Base-by-base conservation (phyloP, 1,140 invertebrate genomes). In the fruit fly (Drosophila melanogaster) region DNA sequence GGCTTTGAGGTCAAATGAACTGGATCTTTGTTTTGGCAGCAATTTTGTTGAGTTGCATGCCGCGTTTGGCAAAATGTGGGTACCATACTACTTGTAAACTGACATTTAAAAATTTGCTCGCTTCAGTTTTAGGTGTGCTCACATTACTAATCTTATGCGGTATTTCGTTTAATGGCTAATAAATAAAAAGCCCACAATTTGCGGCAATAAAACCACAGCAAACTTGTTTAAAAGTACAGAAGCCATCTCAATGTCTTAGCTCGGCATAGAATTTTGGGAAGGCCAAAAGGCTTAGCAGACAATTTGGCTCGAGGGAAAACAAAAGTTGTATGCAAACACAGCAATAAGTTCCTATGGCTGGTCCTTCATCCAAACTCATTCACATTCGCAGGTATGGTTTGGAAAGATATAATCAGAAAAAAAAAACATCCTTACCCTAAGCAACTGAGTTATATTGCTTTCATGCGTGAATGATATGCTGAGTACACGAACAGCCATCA, bases 271-370 rank as follows among this genome's bases (percentile, higher is more conserved):
- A 30, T 30, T 30, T 22, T 33, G 15, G 30, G 2, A 15, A 14
- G 35, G 33, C 19, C 10, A 51, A 51, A 47, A 33, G 26, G 65
- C 75, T 87, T 69, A 59, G 56, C 57, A 56, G 57, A 38, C 56
- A 61, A 61, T 77, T 77, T 46, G 49, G 33, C 19, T 15, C 19
- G 3, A 15, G 41, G 40, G 33, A 22, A 56, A 77, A 81, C 60
- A 60, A 67, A 70, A 87, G 79, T 70, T 81, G 79, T 72, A 81
- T 83, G 83, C 83, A 87, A 86, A 86, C 78, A 81, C 65, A 81
- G 81, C 83, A 87, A 59, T 50, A 86, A 76, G 83, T 79, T 79
- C 70, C 38, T 50, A 59, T 8, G 44, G 30, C 24, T 53, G 41
- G 15, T 15, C 14, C 17, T 41, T 15, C 24, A 30, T 35, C 15